phyloP scores from a whole-genome alignment of 2,888 invertebrate species.

The Archips crataeganus region DNA sequence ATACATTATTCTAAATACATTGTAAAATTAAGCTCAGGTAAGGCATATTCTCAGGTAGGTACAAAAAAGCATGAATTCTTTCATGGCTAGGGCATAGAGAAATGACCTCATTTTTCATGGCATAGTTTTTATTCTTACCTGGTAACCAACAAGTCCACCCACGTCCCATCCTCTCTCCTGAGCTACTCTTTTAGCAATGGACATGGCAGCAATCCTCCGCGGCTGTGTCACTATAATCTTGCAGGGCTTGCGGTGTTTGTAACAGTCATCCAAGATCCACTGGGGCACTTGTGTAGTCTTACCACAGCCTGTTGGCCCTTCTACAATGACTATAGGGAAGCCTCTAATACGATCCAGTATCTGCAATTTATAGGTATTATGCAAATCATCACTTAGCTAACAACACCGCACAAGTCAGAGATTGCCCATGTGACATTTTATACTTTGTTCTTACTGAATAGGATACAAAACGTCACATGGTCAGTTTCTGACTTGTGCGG shows the following conservation, averaged over 20 bases:
- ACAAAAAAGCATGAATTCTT: too few species aligned
- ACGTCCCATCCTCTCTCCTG: constrained; percentile 93
- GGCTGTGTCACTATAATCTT: constrained; percentile 98
- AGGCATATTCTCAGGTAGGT: too few species aligned
- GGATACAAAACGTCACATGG: too few species aligned
- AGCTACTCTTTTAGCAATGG: constrained; percentile 94
- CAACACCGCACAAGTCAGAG: too few species aligned
- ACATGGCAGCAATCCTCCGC: constrained; percentile 96
- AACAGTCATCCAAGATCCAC: constrained; percentile 94
- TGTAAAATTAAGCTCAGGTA: too few species aligned
- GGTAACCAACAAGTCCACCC: constrained; percentile 95
- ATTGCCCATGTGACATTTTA: too few species aligned
- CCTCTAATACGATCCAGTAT: constrained; percentile 89
- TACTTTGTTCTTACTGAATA: too few species aligned
- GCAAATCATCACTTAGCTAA: too few species aligned
- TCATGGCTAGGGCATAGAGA: too few species aligned
- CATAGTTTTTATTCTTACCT: constrained; percentile 81
- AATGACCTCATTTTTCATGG: too few species aligned
- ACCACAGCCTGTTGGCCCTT: constrained; percentile 98
- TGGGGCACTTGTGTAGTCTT: constrained; percentile 96
- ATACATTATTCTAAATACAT: not conserved
- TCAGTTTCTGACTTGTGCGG: too few species aligned
- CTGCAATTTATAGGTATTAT: constrained; percentile 62
- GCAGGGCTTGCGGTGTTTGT: constrained; percentile 87
- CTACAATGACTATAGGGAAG: constrained; percentile 92